Percentiles rank a stretch among this genome's conserved stretches.
These are phyloP conservation scores for Mergus octosetaceus DNA, from an alignment of 2,797 vertebrate species.

Conservation along the genomic window DNA sequence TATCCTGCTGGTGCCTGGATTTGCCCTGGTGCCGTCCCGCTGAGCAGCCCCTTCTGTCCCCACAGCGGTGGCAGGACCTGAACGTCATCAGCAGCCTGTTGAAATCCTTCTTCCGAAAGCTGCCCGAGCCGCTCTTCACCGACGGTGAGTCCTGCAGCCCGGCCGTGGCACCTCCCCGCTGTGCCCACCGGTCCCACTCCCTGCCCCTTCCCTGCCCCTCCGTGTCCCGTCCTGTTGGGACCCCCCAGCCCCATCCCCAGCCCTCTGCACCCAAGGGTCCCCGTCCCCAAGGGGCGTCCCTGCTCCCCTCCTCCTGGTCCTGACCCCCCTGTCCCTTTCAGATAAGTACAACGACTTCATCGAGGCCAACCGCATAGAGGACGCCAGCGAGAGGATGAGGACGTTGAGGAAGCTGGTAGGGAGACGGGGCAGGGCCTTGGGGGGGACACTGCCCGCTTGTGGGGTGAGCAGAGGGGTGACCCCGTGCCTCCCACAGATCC, in stretches of 20 bases:
- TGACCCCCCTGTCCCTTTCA: slow-evolving; percentile 38
- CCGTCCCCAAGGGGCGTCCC: fast-evolving
- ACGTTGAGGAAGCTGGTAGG: slow-evolving; percentile 92
- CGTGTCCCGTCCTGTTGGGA: neutral
- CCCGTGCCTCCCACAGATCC: slow-evolving; percentile 79
- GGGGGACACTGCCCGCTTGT: neutral
- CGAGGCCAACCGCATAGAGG: slow-evolving; percentile 93
- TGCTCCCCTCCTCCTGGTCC: fast-evolving
- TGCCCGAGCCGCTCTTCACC: slow-evolving; percentile 95
- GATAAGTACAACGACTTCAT: slow-evolving; percentile 98
- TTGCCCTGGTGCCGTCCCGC: neutral
- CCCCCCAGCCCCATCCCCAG: neutral
- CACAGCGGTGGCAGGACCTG: slow-evolving; percentile 93
- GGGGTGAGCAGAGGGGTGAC: neutral
- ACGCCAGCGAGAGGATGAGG: slow-evolving; percentile 89
- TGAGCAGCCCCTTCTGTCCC: neutral
- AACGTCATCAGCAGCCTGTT: slow-evolving; percentile 97
- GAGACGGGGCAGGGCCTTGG: neutral
- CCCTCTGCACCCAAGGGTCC: fast-evolving
- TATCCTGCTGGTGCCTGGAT: fast-evolving
- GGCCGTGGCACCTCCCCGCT: fast-evolving
- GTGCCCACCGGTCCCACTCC: neutral
- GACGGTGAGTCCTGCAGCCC: slow-evolving; percentile 83
- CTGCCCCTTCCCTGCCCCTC: neutral
- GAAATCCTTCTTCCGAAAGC: slow-evolving; percentile 97